These are phyloP conservation scores for Anthrax anthrax DNA, from an alignment of 2,888 invertebrate species.

Conservation along the genomic window DNA sequence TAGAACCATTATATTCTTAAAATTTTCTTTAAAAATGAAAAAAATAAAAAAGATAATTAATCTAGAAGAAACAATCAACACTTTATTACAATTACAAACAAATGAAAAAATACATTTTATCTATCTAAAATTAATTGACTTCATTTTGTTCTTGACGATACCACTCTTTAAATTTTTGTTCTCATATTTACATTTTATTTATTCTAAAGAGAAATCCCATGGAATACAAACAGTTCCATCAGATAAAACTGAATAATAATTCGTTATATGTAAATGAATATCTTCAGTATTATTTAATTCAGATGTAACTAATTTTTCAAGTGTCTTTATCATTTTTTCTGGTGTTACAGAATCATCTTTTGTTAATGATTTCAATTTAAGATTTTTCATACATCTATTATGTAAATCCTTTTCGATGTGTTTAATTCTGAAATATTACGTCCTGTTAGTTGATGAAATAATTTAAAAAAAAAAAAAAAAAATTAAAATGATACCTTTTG, in stretches of 20 bases:
- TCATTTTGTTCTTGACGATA: too few species aligned
- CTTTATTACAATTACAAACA: too few species aligned
- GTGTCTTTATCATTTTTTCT: constrained; percentile 75
- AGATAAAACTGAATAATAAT: constrained; percentile 79
- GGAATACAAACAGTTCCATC: constrained; percentile 88
- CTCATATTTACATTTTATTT: too few species aligned
- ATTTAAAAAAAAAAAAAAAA: too few species aligned
- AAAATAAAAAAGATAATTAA: too few species aligned
- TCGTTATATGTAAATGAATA: constrained; percentile 64
- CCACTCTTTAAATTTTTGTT: too few species aligned
- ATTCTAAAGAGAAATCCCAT: constrained; percentile 51
- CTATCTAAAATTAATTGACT: too few species aligned
- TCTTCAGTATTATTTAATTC: constrained; percentile 38
- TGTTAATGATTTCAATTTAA: constrained; percentile 55
- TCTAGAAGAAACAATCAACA: too few species aligned
- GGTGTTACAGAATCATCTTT: constrained; percentile 89
- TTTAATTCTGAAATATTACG: constrained; percentile 58
- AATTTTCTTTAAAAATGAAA: too few species aligned
- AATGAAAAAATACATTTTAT: too few species aligned
- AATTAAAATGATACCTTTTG: constrained; percentile 41
- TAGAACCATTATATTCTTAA: too few species aligned
- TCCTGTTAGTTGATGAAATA: too few species aligned
- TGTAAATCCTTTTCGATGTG: constrained; percentile 62
- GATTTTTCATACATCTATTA: constrained; percentile 47
- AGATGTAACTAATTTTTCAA: constrained; percentile 47